Evolutionary conservation across 1,140 invertebrate species (phyloP).

Genomic region (Bombyx mandarina): DNA sequence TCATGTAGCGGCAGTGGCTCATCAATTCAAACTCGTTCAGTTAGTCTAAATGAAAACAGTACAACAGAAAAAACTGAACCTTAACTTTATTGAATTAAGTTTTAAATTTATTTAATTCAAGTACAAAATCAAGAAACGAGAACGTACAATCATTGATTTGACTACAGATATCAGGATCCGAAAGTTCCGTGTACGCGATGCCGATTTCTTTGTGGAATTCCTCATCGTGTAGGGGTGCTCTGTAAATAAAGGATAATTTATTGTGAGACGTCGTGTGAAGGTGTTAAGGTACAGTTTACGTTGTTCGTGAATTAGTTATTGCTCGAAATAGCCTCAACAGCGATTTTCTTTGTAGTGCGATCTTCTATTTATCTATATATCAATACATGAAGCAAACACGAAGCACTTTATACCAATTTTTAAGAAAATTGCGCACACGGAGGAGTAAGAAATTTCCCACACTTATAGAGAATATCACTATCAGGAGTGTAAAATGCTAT

Average conservation of each 20-base stretch:
- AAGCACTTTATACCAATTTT: too few relatives aligned
- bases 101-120: slow-evolving; percentile 29
- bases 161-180: slow-evolving; percentile 36
- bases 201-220: slow-evolving; percentile 42
- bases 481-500: too few relatives aligned
- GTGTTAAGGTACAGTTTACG: neutral
- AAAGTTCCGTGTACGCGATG: slow-evolving; percentile 29
- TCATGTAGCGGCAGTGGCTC: neutral
- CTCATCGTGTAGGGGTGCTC: slow-evolving; percentile 37
- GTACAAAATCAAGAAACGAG: slow-evolving; percentile 37
- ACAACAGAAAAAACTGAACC: neutral
- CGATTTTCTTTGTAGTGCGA: neutral
- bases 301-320: neutral
- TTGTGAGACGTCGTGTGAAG: neutral
- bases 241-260: slow-evolving; percentile 22
- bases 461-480: too few relatives aligned
- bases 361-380: neutral
- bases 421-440: too few relatives aligned
- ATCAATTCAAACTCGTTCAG: too few relatives aligned
- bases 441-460: too few relatives aligned
- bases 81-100: neutral
- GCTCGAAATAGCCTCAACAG: neutral
- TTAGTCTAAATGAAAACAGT: neutral
- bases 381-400: too few relatives aligned
- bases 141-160: slow-evolving; percentile 40